Evolutionary conservation across 2,888 invertebrate genomes (phyloP), one percentile per base, ranked within the genome.

Genomic region (Leptopterna dolabrata): DNA sequence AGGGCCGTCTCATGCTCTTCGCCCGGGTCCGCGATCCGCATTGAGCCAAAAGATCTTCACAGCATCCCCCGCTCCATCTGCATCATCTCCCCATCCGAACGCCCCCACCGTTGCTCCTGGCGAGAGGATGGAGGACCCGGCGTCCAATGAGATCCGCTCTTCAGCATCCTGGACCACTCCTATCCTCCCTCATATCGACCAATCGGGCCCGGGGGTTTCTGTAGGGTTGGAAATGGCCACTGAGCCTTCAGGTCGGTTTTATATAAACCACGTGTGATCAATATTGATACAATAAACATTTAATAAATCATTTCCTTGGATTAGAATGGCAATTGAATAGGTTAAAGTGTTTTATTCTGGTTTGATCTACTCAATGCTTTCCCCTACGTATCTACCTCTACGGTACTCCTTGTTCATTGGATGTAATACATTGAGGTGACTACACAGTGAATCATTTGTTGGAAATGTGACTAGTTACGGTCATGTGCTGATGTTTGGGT

Each of bases 121-220:
- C 7, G 78, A n/a, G 27, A 24, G 45, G 45, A 24, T 14, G 43
- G 27, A 9, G 45, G 78, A 24, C 9, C 43, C 3, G 45, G 16
- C 43, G 78, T 6, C 78, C 78, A 78, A 78, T 78, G 78, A 45
- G 27, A 24, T 9, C 0, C 24, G 30, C 0, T 0, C 16, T 3
- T 6, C 81, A 30, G 55, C 81, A 13, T 55, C 27, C 81, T 16
- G 81, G 81, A 81, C 81, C 81, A 81, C 81, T 24, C 81, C 81
- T 36, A 24, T 29, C 13, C 11, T 30, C 55, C 47, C 81, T 13
- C n/a, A 30, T 14, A 1, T 13, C 51, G 55, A 24, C 81, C 81
- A 81, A 81, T 81, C 30, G 19, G 19, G 16, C n/a, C 36, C 36
- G 29, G 41, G 1, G 19, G 19, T 7, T n/a, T n/a, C 73, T 6